A percentile compares a stretch with the other conserved stretches of the same genome.
Conservation (phyloP, 2,888 invertebrate genomes). For the Euplexia lucipara region DNA sequence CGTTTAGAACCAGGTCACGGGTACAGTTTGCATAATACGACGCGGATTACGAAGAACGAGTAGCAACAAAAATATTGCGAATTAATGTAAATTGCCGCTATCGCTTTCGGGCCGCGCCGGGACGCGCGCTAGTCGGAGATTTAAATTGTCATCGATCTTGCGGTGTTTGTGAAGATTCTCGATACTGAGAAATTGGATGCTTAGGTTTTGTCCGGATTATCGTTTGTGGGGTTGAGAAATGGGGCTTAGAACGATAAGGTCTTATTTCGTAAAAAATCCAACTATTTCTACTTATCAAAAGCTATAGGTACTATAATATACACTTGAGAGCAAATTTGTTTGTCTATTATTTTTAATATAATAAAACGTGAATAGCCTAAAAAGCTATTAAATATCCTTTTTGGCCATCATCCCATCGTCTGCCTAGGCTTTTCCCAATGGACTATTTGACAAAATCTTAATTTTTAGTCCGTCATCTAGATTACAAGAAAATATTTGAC, state of each 20-base stretch:
- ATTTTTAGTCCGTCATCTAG: too few species aligned
- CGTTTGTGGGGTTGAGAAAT: conserved; percentile 36
- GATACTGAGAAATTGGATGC: conserved; percentile 34
- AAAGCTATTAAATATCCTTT: too few species aligned
- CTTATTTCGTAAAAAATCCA: not conserved
- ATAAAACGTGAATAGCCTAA: too few species aligned
- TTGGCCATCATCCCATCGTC: too few species aligned
- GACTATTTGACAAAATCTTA: too few species aligned
- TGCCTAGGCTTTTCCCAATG: too few species aligned
- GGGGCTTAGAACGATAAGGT: not conserved
- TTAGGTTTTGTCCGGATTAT: conserved; percentile 39
- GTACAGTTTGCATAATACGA: conserved; percentile 67
- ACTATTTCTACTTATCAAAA: too few species aligned
- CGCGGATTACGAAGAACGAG: conserved; percentile 62
- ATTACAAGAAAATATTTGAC: too few species aligned
- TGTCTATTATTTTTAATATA: too few species aligned
- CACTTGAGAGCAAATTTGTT: too few species aligned
- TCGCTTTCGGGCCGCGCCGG: conserved; percentile 51
- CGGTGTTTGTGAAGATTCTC: conserved; percentile 47
- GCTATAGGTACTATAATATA: too few species aligned
- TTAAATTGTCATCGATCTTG: conserved; percentile 62
- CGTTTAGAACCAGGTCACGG: conserved; percentile 68
- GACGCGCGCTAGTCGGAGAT: conserved; percentile 46
- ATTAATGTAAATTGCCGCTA: conserved; percentile 70
- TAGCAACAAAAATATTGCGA: conserved; percentile 70